Evolutionary conservation across 2,113 vertebrate species (phyloP).

Genomic region (Falco punctatus): DNA sequence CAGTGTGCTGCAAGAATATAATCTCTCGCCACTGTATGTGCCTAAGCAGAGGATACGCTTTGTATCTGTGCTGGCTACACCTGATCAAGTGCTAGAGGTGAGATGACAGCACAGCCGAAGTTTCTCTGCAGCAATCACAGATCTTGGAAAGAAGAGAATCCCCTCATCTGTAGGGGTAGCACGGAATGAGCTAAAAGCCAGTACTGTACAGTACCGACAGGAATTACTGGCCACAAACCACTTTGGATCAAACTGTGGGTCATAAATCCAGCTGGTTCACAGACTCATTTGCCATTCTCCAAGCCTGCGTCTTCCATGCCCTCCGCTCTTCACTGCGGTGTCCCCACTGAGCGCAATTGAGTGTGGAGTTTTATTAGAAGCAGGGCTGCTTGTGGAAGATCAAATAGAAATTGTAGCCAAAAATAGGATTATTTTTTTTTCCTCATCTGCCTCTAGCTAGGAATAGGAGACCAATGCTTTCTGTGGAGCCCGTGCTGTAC

Average conservation of each 20-base stretch:
- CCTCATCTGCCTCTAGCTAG: conserved; percentile 55
- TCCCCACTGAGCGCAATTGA: conserved; percentile 35
- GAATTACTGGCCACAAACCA: conserved; percentile 36
- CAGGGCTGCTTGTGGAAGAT: conserved; percentile 57
- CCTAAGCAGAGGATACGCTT: background rate
- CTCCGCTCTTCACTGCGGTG: background rate
- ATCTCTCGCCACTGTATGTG: background rate
- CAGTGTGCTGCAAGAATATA: background rate
- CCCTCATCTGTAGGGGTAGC: background rate
- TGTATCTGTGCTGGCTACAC: background rate
- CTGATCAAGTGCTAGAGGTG: background rate
- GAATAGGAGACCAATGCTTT: conserved; percentile 56
- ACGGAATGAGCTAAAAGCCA: background rate
- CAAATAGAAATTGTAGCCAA: conserved; percentile 49
- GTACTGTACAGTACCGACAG: background rate
- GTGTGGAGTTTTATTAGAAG: conserved; percentile 53
- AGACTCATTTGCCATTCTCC: conserved; percentile 50
- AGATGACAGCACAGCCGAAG: background rate
- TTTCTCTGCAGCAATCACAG: background rate
- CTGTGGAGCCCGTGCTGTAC: background rate
- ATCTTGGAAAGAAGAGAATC: background rate
- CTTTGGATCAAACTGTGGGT: conserved; percentile 41
- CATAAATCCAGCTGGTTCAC: conserved; percentile 40
- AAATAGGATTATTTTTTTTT: conserved; percentile 35
- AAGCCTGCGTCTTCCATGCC: conserved; percentile 11